These are phyloP conservation scores for Aphelenchoides avenae DNA, from an alignment of 1,140 invertebrate species.

Conservation along the genomic window DNA sequence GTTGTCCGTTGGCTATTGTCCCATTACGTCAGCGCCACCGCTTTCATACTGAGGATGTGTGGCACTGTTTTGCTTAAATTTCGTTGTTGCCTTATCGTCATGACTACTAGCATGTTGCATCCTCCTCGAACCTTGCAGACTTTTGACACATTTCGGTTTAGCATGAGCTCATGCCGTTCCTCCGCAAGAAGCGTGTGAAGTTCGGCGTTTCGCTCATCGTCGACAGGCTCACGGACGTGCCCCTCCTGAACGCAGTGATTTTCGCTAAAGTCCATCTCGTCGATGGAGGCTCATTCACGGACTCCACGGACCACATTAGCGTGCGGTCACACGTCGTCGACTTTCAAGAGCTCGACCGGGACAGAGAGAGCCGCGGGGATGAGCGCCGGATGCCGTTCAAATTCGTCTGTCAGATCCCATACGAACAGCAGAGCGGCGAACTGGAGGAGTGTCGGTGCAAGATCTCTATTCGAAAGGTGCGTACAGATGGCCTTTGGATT, in stretches of 20 bases:
- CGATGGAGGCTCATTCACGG: slow-evolving; percentile 30
- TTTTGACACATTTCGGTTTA: too few relatives aligned
- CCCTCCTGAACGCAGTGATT: slow-evolving; percentile 87
- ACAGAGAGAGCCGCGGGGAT: too few relatives aligned
- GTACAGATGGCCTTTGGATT: too few relatives aligned
- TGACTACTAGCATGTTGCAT: too few relatives aligned
- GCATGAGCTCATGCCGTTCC: slow-evolving; percentile 31
- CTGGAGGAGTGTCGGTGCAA: slow-evolving; percentile 83
- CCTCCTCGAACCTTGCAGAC: too few relatives aligned
- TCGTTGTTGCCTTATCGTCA: too few relatives aligned
- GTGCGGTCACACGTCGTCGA: slow-evolving; percentile 22
- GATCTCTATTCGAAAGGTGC: slow-evolving; percentile 88
- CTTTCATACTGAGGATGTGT: too few relatives aligned
- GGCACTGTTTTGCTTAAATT: too few relatives aligned
- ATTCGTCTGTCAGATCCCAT: slow-evolving; percentile 93
- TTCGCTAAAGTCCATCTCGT: slow-evolving; percentile 73
- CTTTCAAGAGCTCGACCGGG: too few relatives aligned
- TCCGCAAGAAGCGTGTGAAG: slow-evolving; percentile 29
- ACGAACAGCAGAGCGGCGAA: slow-evolving; percentile 84
- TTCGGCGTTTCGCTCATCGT: slow-evolving; percentile 38
- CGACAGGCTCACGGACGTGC: slow-evolving; percentile 78
- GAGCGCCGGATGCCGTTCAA: too few relatives aligned
- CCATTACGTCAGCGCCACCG: too few relatives aligned
- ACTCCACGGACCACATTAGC: slow-evolving; percentile 15
- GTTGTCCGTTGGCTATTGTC: too few relatives aligned